These are phyloP conservation scores for Camelus dromedarius DNA, from an alignment of 2,113 vertebrate species.

Conservation along the genomic window DNA sequence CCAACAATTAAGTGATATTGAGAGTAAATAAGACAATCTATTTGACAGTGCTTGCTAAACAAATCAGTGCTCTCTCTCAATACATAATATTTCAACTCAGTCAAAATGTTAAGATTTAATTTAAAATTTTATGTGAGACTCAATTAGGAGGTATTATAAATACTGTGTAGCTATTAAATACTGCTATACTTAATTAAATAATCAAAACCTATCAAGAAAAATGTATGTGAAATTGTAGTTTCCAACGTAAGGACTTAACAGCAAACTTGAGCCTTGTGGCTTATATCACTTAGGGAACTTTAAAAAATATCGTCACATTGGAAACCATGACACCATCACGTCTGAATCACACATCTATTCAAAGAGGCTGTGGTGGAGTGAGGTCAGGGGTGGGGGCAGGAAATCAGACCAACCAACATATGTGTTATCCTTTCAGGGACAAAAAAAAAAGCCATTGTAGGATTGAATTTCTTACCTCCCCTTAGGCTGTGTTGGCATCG, in stretches of 20 bases:
- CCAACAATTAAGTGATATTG: neutral
- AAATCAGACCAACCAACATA: neutral
- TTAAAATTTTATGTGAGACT: neutral
- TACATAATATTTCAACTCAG: neutral
- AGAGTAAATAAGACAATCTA: constrained; percentile 7
- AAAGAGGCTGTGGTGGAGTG: neutral
- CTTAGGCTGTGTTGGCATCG: neutral
- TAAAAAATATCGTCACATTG: neutral
- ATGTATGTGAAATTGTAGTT: neutral
- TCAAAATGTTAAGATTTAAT: neutral
- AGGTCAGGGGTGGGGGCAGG: neutral
- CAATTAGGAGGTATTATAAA: neutral
- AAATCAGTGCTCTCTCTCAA: neutral
- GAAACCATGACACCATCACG: neutral
- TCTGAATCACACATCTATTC: neutral
- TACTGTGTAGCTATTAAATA: neutral
- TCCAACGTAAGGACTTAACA: neutral
- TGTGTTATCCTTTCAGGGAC: neutral
- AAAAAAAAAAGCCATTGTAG: neutral
- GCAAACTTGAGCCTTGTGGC: neutral
- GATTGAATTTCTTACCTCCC: constrained; percentile 12
- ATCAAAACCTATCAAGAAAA: constrained; percentile 26
- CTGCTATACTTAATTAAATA: neutral
- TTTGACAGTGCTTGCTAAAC: neutral
- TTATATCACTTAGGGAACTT: neutral